phyloP scores from a whole-genome alignment of 64 coral and sea anemone species.

The Porites australiensis region DNA sequence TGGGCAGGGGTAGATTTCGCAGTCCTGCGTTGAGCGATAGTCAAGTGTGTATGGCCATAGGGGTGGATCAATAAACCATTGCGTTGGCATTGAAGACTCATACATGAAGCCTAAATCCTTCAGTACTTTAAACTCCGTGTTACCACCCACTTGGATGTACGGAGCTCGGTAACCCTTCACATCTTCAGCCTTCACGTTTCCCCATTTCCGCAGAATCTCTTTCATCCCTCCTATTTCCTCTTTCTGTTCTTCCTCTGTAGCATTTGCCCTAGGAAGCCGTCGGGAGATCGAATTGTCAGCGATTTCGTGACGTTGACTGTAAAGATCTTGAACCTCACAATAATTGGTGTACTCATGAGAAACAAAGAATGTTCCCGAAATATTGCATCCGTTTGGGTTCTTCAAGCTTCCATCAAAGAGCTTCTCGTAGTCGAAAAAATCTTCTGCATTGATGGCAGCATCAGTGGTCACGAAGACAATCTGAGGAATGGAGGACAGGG shows the following conservation, averaged over 20 bases:
- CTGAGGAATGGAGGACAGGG: slow-evolving; percentile 70
- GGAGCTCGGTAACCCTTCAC: slow-evolving; percentile 82
- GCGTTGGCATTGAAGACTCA: slow-evolving; percentile 89
- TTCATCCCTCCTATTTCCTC: slow-evolving; percentile 80
- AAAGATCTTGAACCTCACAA: slow-evolving; percentile 62
- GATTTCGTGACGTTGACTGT: slow-evolving; percentile 77
- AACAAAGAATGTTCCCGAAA: slow-evolving; percentile 59
- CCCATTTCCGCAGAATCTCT: slow-evolving; percentile 70
- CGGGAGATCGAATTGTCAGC: slow-evolving; percentile 83
- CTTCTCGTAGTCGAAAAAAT: slow-evolving; percentile 36
- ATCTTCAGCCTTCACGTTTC: slow-evolving; percentile 44
- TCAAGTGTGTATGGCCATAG: slow-evolving; percentile 90
- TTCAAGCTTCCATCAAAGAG: slow-evolving; percentile 50
- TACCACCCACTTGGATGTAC: slow-evolving; percentile 76
- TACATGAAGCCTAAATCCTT: slow-evolving; percentile 66
- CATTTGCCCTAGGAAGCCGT: slow-evolving; percentile 43
- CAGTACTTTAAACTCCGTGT: slow-evolving; percentile 82
- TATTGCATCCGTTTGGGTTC: slow-evolving; percentile 85
- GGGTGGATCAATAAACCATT: slow-evolving; percentile 51
- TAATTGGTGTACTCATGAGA: slow-evolving; percentile 87
- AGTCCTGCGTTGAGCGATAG: slow-evolving; percentile 68
- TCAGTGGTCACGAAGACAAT: slow-evolving; percentile 83
- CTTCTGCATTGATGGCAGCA: slow-evolving; percentile 51
- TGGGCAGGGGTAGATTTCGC: slow-evolving; percentile 69
- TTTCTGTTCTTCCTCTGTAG: slow-evolving; percentile 48